Percentiles rank a stretch among this genome's conserved stretches.
Conservation (phyloP, 2,888 invertebrate genomes). For the Ferdinandea cuprea region DNA sequence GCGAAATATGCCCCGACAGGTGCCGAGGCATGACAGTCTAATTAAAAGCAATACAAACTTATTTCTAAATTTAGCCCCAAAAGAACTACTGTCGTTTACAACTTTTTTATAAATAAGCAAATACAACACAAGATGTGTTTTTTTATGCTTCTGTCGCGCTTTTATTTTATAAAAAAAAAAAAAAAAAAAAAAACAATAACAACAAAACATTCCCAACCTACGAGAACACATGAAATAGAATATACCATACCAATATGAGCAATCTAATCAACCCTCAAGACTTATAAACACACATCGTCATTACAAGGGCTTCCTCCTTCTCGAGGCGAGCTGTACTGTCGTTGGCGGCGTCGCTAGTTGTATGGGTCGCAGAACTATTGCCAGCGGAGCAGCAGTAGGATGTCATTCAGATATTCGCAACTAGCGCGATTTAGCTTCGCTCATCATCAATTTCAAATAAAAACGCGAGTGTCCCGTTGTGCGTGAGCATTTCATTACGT, state of each 20-base stretch:
- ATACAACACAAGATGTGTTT: constrained; percentile 9
- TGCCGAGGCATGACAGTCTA: constrained; percentile 42
- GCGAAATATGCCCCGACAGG: constrained; percentile 64
- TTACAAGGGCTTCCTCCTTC: constrained; percentile 62
- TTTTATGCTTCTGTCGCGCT: constrained; percentile 4
- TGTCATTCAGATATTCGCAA: constrained; percentile 34
- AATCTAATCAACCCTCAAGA: constrained; percentile 66
- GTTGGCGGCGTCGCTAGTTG: constrained; percentile 16
- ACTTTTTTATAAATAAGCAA: constrained; percentile 15
- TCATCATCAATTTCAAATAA: constrained; percentile 58
- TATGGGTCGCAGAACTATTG: constrained; percentile 33
- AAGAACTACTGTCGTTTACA: constrained; percentile 20
- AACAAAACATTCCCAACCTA: neutral
- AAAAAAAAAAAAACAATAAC: constrained; percentile 14
- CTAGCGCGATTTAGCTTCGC: constrained; percentile 5
- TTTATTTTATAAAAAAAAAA: neutral
- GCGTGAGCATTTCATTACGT: constrained; percentile 57
- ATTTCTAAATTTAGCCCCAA: constrained; percentile 50
- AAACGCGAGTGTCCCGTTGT: constrained; percentile 49
- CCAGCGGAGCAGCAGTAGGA: constrained; percentile 8
- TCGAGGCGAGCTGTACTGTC: neutral
- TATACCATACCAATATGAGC: constrained; percentile 27
- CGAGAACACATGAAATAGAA: constrained; percentile 1
- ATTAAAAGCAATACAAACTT: constrained; percentile 45
- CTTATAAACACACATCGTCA: constrained; percentile 35